A percentile compares a stretch with the other conserved stretches of the same genome.
Conservation (phyloP, 2,113 vertebrate species). For the Neolamprologus kungweensis region DNA sequence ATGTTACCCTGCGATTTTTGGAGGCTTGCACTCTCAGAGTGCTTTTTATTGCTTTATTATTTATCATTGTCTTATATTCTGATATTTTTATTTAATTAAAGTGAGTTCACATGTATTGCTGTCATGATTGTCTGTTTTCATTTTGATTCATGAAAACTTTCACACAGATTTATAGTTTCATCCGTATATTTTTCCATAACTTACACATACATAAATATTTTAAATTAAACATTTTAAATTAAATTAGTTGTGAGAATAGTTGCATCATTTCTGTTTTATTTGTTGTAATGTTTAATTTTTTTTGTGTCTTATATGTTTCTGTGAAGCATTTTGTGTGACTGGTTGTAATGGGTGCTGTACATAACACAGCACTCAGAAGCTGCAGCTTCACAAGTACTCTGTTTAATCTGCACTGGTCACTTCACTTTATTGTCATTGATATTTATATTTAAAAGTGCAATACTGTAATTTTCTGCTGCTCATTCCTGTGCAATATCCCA, state of each 20-base stretch:
- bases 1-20: background rate
- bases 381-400: too few species aligned
- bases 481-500: too few species aligned
- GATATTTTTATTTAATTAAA: background rate
- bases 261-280: background rate
- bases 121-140: background rate
- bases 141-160: background rate
- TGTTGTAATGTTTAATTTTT: fast-evolving
- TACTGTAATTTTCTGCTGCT: too few species aligned
- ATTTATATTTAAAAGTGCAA: too few species aligned
- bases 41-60: background rate
- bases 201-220: background rate
- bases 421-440: too few species aligned
- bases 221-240: background rate
- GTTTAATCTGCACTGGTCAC: too few species aligned
- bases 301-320: background rate
- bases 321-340: background rate
- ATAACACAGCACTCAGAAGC: too few species aligned
- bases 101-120: background rate
- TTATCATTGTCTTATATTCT: background rate
- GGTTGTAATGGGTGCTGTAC: background rate
- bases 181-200: background rate
- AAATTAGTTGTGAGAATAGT: background rate
- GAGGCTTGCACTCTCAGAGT: background rate
- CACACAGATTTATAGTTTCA: background rate